Conservation (phyloP, 2,888 invertebrate genomes). For the Tuberolachnus salignus region DNA sequence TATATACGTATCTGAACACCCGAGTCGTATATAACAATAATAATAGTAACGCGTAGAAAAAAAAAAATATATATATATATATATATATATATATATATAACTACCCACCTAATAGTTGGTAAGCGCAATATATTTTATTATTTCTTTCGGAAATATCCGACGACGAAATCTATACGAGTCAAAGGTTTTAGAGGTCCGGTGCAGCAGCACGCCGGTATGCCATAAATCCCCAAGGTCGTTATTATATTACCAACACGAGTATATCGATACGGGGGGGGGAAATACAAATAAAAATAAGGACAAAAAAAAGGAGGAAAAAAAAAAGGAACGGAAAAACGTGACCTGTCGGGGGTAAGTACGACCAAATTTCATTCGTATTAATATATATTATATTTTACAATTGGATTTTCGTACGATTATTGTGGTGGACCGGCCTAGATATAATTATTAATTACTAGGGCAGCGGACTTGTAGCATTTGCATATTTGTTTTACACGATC, state of each 20-base stretch:
- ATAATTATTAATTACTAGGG: too few species aligned
- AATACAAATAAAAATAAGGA: not conserved
- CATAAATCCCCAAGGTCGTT: slow-evolving; percentile 33
- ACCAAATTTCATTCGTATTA: slow-evolving; percentile 30
- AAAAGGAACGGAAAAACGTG: slow-evolving; percentile 28
- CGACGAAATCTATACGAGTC: not conserved
- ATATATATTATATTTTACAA: not conserved
- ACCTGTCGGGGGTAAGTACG: slow-evolving; percentile 20
- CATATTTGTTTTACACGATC: too few species aligned
- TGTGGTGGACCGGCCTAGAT: not conserved
- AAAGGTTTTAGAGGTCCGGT: slow-evolving; percentile 5
- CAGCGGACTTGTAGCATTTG: too few species aligned
- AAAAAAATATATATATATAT: not conserved
- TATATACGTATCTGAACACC: not conserved
- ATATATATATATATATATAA: too few species aligned
- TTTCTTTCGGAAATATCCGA: slow-evolving; percentile 1
- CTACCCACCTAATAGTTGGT: too few species aligned
- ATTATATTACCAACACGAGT: not conserved
- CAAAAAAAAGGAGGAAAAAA: not conserved
- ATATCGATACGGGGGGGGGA: too few species aligned
- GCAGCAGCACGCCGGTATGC: not conserved
- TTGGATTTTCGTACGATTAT: not conserved
- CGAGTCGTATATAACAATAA: not conserved
- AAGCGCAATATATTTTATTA: slow-evolving; percentile 2
- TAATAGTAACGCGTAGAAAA: not conserved